phyloP scores from a whole-genome alignment of 2,113 vertebrate species.

The Ellobius talpinus region DNA sequence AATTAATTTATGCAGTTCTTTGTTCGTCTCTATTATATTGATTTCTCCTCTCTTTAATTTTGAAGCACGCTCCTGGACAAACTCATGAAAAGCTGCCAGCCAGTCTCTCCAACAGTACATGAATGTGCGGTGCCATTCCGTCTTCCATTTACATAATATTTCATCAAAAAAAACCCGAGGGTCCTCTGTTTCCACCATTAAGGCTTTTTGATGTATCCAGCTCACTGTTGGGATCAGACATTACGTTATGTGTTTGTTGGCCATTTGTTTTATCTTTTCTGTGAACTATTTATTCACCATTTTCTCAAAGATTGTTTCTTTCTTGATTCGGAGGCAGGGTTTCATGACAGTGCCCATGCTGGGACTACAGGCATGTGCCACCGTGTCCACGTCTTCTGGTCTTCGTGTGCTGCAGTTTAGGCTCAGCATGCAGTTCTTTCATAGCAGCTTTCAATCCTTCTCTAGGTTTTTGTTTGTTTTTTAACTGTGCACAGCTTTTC shows the following conservation, averaged over 20 bases:
- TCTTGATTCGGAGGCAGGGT: neutral
- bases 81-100: neutral
- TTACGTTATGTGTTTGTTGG: neutral
- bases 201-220: neutral
- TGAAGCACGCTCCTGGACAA: neutral
- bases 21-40: neutral
- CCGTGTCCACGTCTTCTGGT: neutral
- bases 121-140: too few relatives aligned
- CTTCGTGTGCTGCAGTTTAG: neutral
- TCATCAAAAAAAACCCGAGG: neutral
- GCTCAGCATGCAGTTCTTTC: neutral
- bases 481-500: neutral
- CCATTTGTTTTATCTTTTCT: neutral
- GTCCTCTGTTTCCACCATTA: neutral
- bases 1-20: neutral
- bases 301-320: neutral
- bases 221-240: neutral
- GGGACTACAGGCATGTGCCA: too few relatives aligned
- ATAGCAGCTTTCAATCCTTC: neutral
- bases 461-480: neutral
- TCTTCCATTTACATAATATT: neutral
- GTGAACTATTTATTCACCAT: neutral
- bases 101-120: neutral
- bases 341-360: neutral
- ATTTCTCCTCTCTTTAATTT: neutral